These are phyloP conservation scores for Agonopterix heracliana DNA, from an alignment of 2,888 invertebrate species.

Conservation along the genomic window DNA sequence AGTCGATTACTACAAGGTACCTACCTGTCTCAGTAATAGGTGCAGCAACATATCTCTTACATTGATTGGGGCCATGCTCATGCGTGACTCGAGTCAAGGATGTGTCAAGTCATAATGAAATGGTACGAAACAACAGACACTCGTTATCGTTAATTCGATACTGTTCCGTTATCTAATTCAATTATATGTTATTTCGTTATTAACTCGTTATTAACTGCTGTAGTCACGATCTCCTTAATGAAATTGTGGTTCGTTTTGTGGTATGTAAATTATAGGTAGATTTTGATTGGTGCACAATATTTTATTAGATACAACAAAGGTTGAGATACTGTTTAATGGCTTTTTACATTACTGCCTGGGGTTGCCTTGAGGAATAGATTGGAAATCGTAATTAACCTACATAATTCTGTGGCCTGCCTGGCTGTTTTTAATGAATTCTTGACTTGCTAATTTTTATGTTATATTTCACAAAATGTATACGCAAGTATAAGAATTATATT, in stretches of 20 bases:
- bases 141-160: slow-evolving; percentile 34
- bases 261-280: slow-evolving; percentile 42
- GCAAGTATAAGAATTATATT: too few relatives aligned
- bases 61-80: background rate
- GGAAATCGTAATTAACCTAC: background rate
- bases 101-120: slow-evolving; percentile 35
- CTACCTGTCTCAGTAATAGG: too few relatives aligned
- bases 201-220: slow-evolving; percentile 44
- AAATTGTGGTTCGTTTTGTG: slow-evolving; percentile 30
- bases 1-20: too few relatives aligned
- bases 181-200: slow-evolving; percentile 62
- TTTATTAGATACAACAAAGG: background rate
- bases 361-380: background rate
- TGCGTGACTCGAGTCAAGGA: slow-evolving; percentile 50
- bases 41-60: too few relatives aligned
- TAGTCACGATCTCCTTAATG: slow-evolving; percentile 54
- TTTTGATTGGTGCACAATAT: slow-evolving; percentile 14
- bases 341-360: background rate
- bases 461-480: background rate
- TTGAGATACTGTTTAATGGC: background rate
- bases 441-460: background rate
- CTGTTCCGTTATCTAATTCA: slow-evolving; percentile 64
- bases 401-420: background rate
- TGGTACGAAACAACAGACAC: slow-evolving; percentile 14
- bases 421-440: background rate